phyloP scores from a whole-genome alignment of 1,140 invertebrate species.

The Cydia pomonella region DNA sequence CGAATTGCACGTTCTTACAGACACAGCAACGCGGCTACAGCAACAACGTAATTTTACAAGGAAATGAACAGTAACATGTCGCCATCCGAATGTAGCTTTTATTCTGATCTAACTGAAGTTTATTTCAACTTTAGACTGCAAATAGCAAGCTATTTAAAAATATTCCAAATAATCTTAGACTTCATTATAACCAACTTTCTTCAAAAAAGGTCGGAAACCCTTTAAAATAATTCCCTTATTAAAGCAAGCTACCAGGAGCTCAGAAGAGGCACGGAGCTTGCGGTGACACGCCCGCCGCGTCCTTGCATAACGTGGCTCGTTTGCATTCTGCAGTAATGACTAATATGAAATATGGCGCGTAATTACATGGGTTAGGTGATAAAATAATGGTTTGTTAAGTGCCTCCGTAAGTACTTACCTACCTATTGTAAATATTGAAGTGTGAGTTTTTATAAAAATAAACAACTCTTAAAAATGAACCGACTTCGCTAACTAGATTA shows the following conservation, averaged over 20 bases:
- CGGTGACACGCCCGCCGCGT: slow-evolving; percentile 19
- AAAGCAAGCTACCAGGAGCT: slow-evolving; percentile 3
- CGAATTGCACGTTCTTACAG: too few relatives aligned
- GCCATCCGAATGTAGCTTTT: too few relatives aligned
- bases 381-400: neutral
- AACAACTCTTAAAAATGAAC: too few relatives aligned
- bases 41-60: too few relatives aligned
- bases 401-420: too few relatives aligned
- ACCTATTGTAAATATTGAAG: too few relatives aligned
- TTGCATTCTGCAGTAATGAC: slow-evolving; percentile 13
- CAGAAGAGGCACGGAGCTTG: slow-evolving; percentile 1
- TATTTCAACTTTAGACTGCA: too few relatives aligned
- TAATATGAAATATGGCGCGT: slow-evolving; percentile 8
- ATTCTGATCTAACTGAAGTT: too few relatives aligned
- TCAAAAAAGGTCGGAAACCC: slow-evolving; percentile 7
- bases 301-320: slow-evolving; percentile 15
- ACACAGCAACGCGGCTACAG: too few relatives aligned
- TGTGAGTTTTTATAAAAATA: too few relatives aligned
- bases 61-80: too few relatives aligned
- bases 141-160: neutral
- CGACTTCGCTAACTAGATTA: too few relatives aligned
- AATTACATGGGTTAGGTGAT: neutral
- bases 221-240: slow-evolving; percentile 20
- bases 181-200: neutral
- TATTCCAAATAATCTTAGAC: neutral